Percentiles rank a stretch among this genome's conserved stretches.
Evolutionary conservation across 2,113 vertebrate species (phyloP).

Genomic region (Pan troglodytes): NHGRI_mPanTro3-v2.1_pri NC_072398.2:106063001-106063500

Average conservation of each 20-base stretch:
- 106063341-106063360: background rate
- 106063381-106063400: background rate
- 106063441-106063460: background rate
- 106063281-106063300: background rate
- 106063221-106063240: background rate
- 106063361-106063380: background rate
- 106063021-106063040: background rate
- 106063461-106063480: background rate
- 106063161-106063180: background rate
- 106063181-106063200: background rate
- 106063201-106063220: background rate
- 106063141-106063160: background rate
- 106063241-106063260: background rate
- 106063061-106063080: background rate
- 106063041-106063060: background rate
- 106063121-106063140: background rate
- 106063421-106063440: background rate
- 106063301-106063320: background rate
- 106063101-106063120: background rate
- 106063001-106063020: background rate
- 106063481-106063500: background rate
- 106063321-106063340: background rate
- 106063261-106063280: background rate
- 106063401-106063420: background rate
- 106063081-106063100: background rate